Evolutionary conservation across 1,140 invertebrate genomes (phyloP).

Genomic region (Drosophila hydei): DNA sequence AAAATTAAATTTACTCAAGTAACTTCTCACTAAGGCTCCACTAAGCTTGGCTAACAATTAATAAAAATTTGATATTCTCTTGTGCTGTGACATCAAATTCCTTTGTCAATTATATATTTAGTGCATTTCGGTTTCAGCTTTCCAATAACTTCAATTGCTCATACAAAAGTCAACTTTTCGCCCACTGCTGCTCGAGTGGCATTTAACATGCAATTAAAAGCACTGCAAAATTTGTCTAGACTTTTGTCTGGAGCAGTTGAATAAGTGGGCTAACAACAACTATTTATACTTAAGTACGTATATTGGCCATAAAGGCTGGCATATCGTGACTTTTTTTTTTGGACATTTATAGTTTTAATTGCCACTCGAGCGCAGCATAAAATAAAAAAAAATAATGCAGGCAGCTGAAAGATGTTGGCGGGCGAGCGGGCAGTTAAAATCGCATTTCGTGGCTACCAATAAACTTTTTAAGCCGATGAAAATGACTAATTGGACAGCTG

Average conservation of each 20-base stretch:
- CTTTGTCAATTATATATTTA: constrained; percentile 5
- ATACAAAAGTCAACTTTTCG: constrained; percentile 21
- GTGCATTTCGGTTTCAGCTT: background rate
- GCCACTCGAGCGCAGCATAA: constrained; percentile 22
- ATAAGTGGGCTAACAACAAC: constrained; percentile 43
- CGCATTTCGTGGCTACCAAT: constrained; percentile 58
- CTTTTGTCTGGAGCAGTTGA: constrained; percentile 37
- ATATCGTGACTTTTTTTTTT: constrained; percentile 39
- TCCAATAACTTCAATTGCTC: constrained; percentile 34
- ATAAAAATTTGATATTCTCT: background rate
- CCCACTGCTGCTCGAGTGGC: constrained; percentile 39
- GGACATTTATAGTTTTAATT: constrained; percentile 59
- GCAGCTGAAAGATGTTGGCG: constrained; percentile 5
- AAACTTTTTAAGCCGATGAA: constrained; percentile 61
- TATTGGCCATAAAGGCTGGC: constrained; percentile 57
- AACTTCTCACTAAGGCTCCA: no score
- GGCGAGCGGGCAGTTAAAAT: constrained; percentile 62
- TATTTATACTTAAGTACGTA: constrained; percentile 51
- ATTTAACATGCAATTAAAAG: constrained; percentile 71
- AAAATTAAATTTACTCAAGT: background rate
- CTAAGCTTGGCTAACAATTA: no score
- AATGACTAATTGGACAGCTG: constrained; percentile 80
- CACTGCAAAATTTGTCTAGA: constrained; percentile 62
- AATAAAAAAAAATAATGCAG: background rate
- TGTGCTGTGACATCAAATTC: no score